phyloP scores from a whole-genome alignment of 2,113 vertebrate species.

The Pangasianodon hypophthalmus region DNA sequence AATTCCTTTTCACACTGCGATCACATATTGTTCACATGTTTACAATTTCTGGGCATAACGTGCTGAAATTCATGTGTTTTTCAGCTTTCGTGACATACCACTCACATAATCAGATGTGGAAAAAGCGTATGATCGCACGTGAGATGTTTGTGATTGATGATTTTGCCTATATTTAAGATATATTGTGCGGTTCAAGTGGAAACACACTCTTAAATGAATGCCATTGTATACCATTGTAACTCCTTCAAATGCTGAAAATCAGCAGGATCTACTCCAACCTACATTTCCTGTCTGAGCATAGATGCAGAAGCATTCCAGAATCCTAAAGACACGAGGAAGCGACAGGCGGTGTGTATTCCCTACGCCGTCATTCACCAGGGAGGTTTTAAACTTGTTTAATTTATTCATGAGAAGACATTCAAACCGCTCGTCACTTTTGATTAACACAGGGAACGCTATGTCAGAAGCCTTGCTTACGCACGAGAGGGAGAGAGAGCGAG shows the following conservation, averaged over 20 bases:
- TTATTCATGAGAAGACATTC: constrained; percentile 52
- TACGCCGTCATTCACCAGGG: constrained; percentile 59
- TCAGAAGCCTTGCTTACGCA: constrained; percentile 32
- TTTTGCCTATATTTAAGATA: not conserved
- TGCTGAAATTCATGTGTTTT: not conserved
- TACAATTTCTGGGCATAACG: not conserved
- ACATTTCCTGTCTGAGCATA: constrained; percentile 57
- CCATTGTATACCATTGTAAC: not conserved
- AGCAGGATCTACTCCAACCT: constrained; percentile 23
- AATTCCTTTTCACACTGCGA: not conserved
- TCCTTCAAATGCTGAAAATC: not conserved
- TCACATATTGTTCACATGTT: not conserved
- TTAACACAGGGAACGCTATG: constrained; percentile 56
- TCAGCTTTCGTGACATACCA: not conserved
- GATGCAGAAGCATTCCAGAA: constrained; percentile 69
- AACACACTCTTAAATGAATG: not conserved
- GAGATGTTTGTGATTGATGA: not conserved
- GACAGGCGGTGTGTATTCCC: constrained; percentile 68
- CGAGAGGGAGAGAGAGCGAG: not conserved
- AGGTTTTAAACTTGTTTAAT: constrained; percentile 47
- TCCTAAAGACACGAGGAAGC: constrained; percentile 56
- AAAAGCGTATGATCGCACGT: not conserved
- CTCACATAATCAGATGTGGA: not conserved
- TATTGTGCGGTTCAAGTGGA: not conserved
- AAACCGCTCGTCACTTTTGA: constrained; percentile 56